Evolutionary conservation across 2,113 vertebrate species (phyloP), one percentile per base, ranked within the genome.

Genomic region (Poeciliopsis retropinna): DNA sequence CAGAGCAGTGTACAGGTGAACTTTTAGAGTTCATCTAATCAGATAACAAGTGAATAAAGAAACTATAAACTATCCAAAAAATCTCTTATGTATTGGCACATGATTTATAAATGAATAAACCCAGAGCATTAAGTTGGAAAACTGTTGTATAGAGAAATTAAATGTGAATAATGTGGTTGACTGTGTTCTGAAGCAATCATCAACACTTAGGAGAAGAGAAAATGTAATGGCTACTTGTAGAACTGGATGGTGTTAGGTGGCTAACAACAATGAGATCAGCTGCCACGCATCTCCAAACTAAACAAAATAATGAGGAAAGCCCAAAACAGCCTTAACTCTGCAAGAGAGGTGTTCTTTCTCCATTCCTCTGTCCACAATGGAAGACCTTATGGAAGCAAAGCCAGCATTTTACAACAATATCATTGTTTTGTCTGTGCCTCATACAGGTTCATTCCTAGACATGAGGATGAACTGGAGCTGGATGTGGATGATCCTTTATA

Each of bases 401-500:
- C 10, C 9, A 34, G 15, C 19, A n/a, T 54, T 19, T 11, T 12
- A 37, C 10, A 73, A 29, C 14, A 22, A 1, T 39, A 51, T 69
- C 5, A 39, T 28, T 51, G 57, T 64, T 64, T 57, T 22, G 5
- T 13, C n/a, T 22, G 72, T 81, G 79, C 76, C 79, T 78, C 76
- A 28, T 76, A 30, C 91, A 99, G 97, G 94, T 99, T 99, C 82
- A 98, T 98, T 86, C 97, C 98, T 0, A 96, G 98, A 34, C 97
- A 99, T 5, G 93, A 96, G 41, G 98, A 99, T 0, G 98, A 99
- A 82, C 93, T 99, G 89, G 97, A 98, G 88, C 92, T 99, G 28
- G 98, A 99, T 0, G 97, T 98, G 88, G 98, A 99, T 0, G 97
- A 99, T 74, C 97, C 98, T 0, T 91, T 99, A 80, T 95, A 95